Percentiles rank a stretch among this genome's conserved stretches.
Evolutionary conservation across 2,113 vertebrate genomes (phyloP).

Genomic region (Tapirus terrestris): DNA sequence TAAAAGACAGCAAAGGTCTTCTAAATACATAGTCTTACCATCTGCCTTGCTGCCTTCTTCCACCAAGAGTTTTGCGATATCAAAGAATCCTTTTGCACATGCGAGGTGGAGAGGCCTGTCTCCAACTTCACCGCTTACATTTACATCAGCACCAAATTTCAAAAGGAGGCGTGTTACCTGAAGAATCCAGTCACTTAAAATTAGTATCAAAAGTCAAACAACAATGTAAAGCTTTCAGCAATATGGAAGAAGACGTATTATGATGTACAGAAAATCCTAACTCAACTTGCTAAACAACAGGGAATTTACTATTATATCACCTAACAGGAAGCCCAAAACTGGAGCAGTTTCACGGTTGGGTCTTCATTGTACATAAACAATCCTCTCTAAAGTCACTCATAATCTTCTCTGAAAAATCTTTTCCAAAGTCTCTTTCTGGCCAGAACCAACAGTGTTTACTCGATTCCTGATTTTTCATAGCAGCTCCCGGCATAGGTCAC

Average conservation of each 20-base stretch:
- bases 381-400: background rate
- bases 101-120: constrained; percentile 96
- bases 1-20: background rate
- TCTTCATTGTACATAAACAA: background rate
- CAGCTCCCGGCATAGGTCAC: background rate
- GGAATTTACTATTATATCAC: background rate
- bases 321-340: background rate
- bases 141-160: constrained; percentile 95
- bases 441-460: background rate
- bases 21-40: constrained; percentile 84
- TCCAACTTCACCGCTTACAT: constrained; percentile 94
- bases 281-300: background rate
- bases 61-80: constrained; percentile 91
- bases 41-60: constrained; percentile 93
- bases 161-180: constrained; percentile 93
- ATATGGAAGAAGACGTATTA: background rate
- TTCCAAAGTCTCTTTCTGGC: background rate
- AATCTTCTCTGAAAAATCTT: background rate
- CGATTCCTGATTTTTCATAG: background rate
- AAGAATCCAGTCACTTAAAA: constrained; percentile 43
- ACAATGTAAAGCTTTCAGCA: background rate
- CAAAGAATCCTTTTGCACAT: constrained; percentile 94
- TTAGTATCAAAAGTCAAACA: constrained; percentile 3
- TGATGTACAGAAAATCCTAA: background rate
- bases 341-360: background rate